Percentiles rank a stretch among this genome's conserved stretches.
Evolutionary conservation across 2,888 invertebrate species (phyloP).

Genomic region (Drosophila eohydei): DNA sequence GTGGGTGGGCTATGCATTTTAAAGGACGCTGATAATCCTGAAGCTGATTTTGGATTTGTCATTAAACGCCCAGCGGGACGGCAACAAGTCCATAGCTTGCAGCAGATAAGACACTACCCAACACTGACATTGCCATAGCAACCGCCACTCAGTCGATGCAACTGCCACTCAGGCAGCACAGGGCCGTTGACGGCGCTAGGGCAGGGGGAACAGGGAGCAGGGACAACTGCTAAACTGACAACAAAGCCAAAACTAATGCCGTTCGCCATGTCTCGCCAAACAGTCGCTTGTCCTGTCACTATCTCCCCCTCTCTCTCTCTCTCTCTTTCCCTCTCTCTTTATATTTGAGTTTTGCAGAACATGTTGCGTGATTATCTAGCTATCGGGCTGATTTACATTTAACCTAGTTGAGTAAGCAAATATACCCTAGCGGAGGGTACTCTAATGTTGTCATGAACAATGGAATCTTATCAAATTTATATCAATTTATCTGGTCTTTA

Average conservation of each 20-base stretch:
- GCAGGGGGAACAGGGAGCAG: not conserved
- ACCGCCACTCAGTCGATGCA: conserved; percentile 16
- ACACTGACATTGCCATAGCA: conserved; percentile 13
- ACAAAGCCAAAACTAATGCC: conserved; percentile 58
- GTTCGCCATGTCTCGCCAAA: conserved; percentile 33
- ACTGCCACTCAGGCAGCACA: conserved; percentile 20
- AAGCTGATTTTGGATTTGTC: conserved; percentile 48
- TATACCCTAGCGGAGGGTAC: conserved; percentile 4
- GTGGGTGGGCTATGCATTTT: conserved; percentile 51
- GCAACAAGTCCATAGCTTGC: conserved; percentile 30
- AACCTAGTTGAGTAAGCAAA: conserved; percentile 43
- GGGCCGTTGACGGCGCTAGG: not conserved
- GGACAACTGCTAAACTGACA: conserved; percentile 47
- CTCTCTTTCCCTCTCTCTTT: not conserved
- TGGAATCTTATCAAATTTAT: not conserved
- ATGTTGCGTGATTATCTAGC: conserved; percentile 50
- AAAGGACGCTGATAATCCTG: conserved; percentile 63
- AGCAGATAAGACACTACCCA: conserved; percentile 31
- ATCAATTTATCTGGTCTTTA: not conserved
- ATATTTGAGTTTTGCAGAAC: conserved; percentile 16
- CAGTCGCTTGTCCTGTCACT: conserved; percentile 11
- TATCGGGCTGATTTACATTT: conserved; percentile 62
- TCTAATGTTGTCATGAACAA: not conserved
- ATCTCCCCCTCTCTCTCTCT: not conserved
- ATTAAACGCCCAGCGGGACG: conserved; percentile 33